Evolutionary conservation across 2,113 vertebrate species (phyloP).

Genomic region (Stegostoma tigrinum): DNA sequence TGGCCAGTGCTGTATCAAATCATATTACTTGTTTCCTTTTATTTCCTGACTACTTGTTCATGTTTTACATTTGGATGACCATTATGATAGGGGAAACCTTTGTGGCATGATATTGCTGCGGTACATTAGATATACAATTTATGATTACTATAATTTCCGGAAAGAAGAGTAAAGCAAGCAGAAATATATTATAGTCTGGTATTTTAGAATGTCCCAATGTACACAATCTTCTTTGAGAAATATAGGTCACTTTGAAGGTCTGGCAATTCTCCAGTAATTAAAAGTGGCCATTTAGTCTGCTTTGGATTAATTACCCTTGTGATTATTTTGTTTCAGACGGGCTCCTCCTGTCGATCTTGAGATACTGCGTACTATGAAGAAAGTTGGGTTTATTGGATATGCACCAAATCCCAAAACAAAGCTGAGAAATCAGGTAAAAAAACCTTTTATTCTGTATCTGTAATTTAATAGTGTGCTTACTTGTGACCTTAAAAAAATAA

Average conservation of each 20-base stretch:
- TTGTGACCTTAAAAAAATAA: background rate
- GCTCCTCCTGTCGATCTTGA: conserved; percentile 87
- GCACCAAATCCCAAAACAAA: conserved; percentile 88
- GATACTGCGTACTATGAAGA: conserved; percentile 93
- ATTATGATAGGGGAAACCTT: background rate
- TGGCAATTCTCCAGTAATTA: background rate
- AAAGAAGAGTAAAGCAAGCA: background rate
- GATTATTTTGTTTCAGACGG: conserved; percentile 54
- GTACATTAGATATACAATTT: background rate
- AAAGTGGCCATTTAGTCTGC: background rate
- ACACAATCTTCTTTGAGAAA: background rate
- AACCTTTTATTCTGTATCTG: background rate
- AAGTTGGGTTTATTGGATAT: conserved; percentile 94
- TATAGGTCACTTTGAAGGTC: background rate
- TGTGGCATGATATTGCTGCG: background rate
- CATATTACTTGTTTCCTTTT: background rate
- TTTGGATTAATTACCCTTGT: background rate
- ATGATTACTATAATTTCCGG: background rate
- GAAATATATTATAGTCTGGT: background rate
- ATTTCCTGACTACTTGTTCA: background rate
- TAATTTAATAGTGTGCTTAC: background rate
- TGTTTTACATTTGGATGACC: background rate
- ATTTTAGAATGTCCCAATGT: background rate
- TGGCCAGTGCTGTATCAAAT: background rate
- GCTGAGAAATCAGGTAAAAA: conserved; percentile 81